Evolutionary conservation across 2,888 invertebrate genomes (phyloP), one percentile per base, ranked within the genome.

Genomic region (Dysmachus trigonus): DNA sequence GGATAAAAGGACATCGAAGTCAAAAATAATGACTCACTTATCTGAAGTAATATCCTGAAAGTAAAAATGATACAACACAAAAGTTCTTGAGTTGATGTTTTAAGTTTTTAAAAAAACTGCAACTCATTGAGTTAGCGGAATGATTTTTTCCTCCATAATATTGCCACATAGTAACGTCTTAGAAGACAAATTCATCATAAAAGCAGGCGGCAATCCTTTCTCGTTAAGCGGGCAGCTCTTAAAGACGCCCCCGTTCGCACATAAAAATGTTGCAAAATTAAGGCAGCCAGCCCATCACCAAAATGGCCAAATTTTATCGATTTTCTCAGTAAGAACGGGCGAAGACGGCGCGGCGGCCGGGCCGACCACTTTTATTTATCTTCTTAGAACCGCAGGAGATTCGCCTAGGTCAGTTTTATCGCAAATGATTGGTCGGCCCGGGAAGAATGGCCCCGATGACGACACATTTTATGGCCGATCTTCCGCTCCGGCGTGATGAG

Each of bases 381-480:
- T 85, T 85, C 85, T 62, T 27, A 62, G 85, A 85, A 85, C 33
- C 76, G 33, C 76, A 53, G 35, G 27, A 85, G 33, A 31, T 30
- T 62, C 15, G 18, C 73, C 76, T 86, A 86, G 86, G 86, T 86
- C 86, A 86, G 86, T 86, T 86, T 86, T 86, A 86, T 86, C 81
- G 73, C 86, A 81, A 86, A 86, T 86, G 86, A 86, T 86, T 86
- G 86, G 86, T 81, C 33, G 31, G 35, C 38, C 71, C 41, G 71
- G 27, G 76, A 84, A 73, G 85, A 85, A 85, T 85, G 81, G 85
- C 38, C 51, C 41, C 74, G 77, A 87, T 87, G 87, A 87, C 85
- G 87, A 87, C 87, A 87, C 83, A 85, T 87, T 87, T 87, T 87
- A 87, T 85, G 79, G 85, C 18, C 85, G 79, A 85, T 85, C 77